Evolutionary conservation across 2,113 vertebrate species (phyloP).

Genomic region (Sterrhoptilus dennistouni): DNA sequence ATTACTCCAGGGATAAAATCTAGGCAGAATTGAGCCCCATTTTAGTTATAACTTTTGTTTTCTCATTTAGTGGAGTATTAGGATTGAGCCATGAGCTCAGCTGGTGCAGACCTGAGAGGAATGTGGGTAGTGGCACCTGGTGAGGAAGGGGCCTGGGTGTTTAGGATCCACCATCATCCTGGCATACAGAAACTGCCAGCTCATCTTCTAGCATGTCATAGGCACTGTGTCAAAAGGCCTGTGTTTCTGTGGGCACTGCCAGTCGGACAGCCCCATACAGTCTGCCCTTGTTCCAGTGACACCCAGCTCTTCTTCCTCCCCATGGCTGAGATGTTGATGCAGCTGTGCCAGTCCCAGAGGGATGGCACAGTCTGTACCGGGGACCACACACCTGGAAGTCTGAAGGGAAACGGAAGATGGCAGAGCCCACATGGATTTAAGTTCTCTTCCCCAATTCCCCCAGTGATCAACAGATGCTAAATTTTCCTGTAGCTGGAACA

Average conservation of each 20-base stretch:
- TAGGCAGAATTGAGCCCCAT: background rate
- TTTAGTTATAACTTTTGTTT: background rate
- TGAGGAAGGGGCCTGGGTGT: background rate
- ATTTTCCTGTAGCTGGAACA: conserved; percentile 44
- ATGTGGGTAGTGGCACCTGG: background rate
- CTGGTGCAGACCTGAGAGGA: background rate
- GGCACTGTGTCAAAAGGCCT: background rate
- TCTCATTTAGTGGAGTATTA: background rate
- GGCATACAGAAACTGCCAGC: background rate
- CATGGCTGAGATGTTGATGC: conserved; percentile 23
- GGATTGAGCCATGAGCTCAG: background rate
- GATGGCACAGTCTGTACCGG: background rate
- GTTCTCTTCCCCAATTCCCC: background rate
- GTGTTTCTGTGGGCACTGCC: background rate
- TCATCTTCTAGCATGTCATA: background rate
- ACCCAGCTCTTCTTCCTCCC: background rate
- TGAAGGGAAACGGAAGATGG: background rate
- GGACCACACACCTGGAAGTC: background rate
- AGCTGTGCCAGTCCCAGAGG: conserved; percentile 8
- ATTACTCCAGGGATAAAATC: background rate
- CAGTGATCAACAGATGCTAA: conserved; percentile 72
- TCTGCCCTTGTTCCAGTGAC: conserved; percentile 37
- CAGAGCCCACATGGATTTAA: background rate
- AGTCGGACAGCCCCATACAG: conserved; percentile 6
- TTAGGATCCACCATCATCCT: background rate